Base-by-base conservation (phyloP, 2,113 vertebrate species). In the Ancistrus triradiatus region DNA sequence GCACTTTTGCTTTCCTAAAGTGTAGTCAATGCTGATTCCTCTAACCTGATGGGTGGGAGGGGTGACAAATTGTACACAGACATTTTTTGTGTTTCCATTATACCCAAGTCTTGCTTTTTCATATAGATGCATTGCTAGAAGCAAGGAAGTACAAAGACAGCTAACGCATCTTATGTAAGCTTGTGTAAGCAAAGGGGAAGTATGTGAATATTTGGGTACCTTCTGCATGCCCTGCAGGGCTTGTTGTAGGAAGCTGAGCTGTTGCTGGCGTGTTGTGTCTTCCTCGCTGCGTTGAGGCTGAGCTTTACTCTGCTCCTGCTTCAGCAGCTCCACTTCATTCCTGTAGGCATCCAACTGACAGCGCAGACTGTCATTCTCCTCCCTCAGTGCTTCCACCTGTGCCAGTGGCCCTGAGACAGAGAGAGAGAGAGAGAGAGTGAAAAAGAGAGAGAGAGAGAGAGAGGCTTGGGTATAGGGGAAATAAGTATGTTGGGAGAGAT, bases 161-260 rank as follows among this genome's bases (percentile, higher is more conserved):
- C n/a, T n/a, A n/a, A n/a, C n/a, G n/a, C n/a, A n/a, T n/a, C n/a
- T n/a, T n/a, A n/a, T n/a, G n/a, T n/a, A n/a, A n/a, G n/a, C n/a
- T n/a, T n/a, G n/a, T n/a, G n/a, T n/a, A n/a, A n/a, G n/a, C n/a
- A n/a, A n/a, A n/a, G n/a, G n/a, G n/a, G n/a, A n/a, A n/a, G 27
- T 31, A 31, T 31, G 27, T 31, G 27, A 31, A 31, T 31, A 31
- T 3, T 7, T 4, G 27, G 27, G 17, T 84, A 98, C 95, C 93
- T 96, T 95, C 77, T 98, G 93, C 95, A 97, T 95, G 74, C 93
- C 93, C 78, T 97, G 95, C 50, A 98, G 86, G 33, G 95, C 91
- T 83, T 97, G 94, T 76, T 97, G 93, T 10, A 98, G 89, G 74
- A 98, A 91, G 74, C 88, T 91, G 81, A 97, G 85, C 75, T 97